These are phyloP conservation scores for Campaea margaritaria DNA, from an alignment of 2,888 invertebrate genomes.

Conservation along the genomic window DNA sequence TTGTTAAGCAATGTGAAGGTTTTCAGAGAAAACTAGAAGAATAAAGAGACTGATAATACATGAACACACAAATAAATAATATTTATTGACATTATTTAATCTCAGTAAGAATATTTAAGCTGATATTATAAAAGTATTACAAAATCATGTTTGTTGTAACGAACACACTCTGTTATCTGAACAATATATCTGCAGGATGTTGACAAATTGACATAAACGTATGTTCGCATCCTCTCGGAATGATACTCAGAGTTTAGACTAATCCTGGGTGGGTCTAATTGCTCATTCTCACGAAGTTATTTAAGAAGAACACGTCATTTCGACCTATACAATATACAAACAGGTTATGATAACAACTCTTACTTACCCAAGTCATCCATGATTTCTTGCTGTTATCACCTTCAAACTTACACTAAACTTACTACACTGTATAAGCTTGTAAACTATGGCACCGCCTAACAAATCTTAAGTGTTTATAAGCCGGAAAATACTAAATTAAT, in stretches of 20 bases:
- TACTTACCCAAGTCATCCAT: slow-evolving; percentile 82
- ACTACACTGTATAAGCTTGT: slow-evolving; percentile 39
- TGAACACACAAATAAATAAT: no score
- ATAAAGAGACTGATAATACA: no score
- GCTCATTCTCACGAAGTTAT: slow-evolving; percentile 55
- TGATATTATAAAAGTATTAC: slow-evolving; percentile 3
- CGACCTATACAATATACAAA: slow-evolving; percentile 60
- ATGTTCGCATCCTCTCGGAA: not conserved
- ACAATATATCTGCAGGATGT: slow-evolving; percentile 13
- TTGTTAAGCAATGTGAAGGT: no score
- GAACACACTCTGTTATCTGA: slow-evolving; percentile 23
- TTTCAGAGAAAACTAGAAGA: no score
- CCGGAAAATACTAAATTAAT: slow-evolving; percentile 50
- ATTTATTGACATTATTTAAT: no score
- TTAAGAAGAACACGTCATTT: slow-evolving; percentile 75
- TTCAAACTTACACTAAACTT: slow-evolving; percentile 35
- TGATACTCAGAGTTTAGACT: slow-evolving; percentile 19
- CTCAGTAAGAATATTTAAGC: not conserved
- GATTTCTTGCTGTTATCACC: slow-evolving; percentile 41
- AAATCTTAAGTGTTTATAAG: slow-evolving; percentile 42
- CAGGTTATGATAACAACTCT: slow-evolving; percentile 81
- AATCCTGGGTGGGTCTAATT: slow-evolving; percentile 31
- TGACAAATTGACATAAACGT: slow-evolving; percentile 26
- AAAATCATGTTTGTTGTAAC: slow-evolving; percentile 8
- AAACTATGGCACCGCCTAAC: slow-evolving; percentile 43